Conservation (phyloP, 2,113 vertebrate species). For the Limnothrissa miodon region DNA sequence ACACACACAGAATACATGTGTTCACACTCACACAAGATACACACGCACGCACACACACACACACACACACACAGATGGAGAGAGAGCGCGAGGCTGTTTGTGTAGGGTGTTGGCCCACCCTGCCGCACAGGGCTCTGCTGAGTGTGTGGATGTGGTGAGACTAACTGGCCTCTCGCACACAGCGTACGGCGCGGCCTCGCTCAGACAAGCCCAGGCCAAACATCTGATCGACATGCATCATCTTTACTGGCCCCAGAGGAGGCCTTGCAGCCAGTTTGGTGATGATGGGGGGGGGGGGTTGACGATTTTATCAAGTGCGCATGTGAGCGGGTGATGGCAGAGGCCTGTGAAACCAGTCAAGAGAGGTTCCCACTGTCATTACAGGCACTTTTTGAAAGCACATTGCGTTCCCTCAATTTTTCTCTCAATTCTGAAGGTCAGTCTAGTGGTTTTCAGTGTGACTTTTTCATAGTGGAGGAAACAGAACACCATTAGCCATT, state of each 20-base stretch:
- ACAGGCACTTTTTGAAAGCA: neutral
- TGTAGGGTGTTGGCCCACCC: neutral
- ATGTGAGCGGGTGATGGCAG: neutral
- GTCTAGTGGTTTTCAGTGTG: neutral
- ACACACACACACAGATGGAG: constrained; percentile 3
- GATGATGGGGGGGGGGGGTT: neutral
- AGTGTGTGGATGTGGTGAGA: neutral
- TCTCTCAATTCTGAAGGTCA: neutral
- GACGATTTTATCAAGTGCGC: neutral
- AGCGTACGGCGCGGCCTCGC: neutral
- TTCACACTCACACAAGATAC: neutral
- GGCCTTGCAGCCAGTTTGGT: neutral
- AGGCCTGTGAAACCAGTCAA: neutral
- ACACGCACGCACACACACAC: constrained; percentile 5
- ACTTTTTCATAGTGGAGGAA: neutral
- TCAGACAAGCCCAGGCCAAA: neutral
- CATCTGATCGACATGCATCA: neutral
- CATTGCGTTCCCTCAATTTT: neutral
- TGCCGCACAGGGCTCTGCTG: neutral
- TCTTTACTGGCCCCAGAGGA: neutral
- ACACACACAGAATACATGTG: neutral
- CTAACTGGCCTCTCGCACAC: neutral
- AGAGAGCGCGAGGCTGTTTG: neutral
- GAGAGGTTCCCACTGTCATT: constrained; percentile 5
- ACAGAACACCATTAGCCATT: neutral